Evolutionary conservation across 1,140 invertebrate genomes (phyloP).

Genomic region (Drusus annulatus): DNA sequence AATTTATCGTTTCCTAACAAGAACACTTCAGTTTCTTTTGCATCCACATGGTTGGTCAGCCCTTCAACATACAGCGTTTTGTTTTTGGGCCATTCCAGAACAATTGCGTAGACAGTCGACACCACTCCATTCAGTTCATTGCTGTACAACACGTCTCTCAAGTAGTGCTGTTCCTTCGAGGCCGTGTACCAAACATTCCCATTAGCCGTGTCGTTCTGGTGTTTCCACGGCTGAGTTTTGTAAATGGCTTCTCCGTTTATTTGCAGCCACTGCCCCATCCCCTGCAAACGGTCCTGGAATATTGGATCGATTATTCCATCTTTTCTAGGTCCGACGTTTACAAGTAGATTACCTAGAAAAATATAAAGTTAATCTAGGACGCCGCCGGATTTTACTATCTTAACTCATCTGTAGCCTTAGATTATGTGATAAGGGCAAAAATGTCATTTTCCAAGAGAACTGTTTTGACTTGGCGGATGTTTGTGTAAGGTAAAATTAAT

Average conservation of each 20-base stretch:
- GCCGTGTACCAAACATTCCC: slow-evolving; percentile 84
- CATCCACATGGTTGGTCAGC: slow-evolving; percentile 62
- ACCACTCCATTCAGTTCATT: background rate
- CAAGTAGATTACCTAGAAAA: slow-evolving; percentile 81
- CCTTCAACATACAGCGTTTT: slow-evolving; percentile 70
- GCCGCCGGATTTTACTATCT: too few species aligned
- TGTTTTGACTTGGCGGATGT: background rate
- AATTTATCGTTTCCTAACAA: slow-evolving; percentile 66
- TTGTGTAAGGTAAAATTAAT: background rate
- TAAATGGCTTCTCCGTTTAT: slow-evolving; percentile 94
- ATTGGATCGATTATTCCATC: slow-evolving; percentile 91
- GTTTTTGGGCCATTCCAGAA: slow-evolving; percentile 78
- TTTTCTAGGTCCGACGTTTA: slow-evolving; percentile 93
- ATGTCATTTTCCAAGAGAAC: too few species aligned
- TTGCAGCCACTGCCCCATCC: slow-evolving; percentile 84
- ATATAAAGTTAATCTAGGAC: background rate
- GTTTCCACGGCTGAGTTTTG: slow-evolving; percentile 80
- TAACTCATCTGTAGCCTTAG: too few species aligned
- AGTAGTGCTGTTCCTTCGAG: slow-evolving; percentile 60
- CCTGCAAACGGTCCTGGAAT: slow-evolving; percentile 88
- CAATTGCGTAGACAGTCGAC: slow-evolving; percentile 75
- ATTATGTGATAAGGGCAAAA: background rate
- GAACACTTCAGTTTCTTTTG: slow-evolving; percentile 62
- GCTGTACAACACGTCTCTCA: background rate
- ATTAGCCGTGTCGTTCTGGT: slow-evolving; percentile 88